phyloP scores from a whole-genome alignment of 2,797 vertebrate species.

The Pyrocephalus nanus region DNA sequence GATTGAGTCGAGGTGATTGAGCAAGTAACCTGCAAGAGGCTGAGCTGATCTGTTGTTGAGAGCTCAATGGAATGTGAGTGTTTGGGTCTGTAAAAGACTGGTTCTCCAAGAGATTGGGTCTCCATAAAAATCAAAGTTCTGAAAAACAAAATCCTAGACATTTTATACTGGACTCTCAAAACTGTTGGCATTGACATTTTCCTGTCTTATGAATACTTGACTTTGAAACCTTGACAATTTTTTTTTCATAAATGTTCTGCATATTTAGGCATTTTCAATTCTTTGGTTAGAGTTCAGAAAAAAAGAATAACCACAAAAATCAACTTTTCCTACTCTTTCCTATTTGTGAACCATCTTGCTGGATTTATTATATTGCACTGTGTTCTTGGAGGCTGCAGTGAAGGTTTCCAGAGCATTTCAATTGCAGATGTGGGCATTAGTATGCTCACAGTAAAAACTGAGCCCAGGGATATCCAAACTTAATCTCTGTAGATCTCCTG shows the following conservation, averaged over 20 bases:
- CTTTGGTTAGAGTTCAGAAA: neutral
- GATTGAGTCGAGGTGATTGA: neutral
- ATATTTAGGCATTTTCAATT: neutral
- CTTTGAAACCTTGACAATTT: neutral
- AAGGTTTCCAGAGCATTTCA: neutral
- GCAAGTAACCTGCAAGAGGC: neutral
- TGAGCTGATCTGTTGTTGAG: neutral
- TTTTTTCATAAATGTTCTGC: neutral
- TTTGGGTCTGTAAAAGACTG: neutral
- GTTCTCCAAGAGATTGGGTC: neutral
- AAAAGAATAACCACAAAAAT: neutral
- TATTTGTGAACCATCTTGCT: neutral
- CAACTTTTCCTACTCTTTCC: neutral
- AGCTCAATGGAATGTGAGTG: neutral
- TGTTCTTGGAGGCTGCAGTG: neutral
- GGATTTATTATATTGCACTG: neutral
- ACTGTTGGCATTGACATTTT: neutral
- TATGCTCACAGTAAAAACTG: neutral
- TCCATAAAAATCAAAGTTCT: neutral
- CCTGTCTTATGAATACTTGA: neutral
- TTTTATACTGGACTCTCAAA: neutral
- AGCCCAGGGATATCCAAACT: neutral
- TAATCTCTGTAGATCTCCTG: neutral
- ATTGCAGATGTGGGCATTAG: neutral
- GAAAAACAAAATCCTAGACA: neutral